These are phyloP conservation scores for Trachelus iudaicus DNA, from an alignment of 2,888 invertebrate genomes.

Conservation along the genomic window DNA sequence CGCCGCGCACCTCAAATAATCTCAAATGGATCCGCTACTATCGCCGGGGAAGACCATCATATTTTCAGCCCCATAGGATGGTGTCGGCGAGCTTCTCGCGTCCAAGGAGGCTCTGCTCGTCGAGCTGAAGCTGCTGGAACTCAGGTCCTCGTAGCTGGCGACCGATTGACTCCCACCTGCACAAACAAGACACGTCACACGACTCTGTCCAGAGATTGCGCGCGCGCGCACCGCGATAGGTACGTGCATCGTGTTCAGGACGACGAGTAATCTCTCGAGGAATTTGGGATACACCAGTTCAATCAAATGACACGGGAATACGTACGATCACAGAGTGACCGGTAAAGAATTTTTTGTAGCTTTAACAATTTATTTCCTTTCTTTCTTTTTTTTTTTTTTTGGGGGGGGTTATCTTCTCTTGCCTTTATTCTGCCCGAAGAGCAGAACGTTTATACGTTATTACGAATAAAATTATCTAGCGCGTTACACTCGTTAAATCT, in stretches of 20 bases:
- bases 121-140: slow-evolving; percentile 87
- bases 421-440: not conserved
- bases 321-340: too few species aligned
- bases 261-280: too few species aligned
- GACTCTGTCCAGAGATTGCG: too few species aligned
- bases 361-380: slow-evolving; percentile 16
- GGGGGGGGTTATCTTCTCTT: slow-evolving; percentile 17
- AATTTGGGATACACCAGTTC: too few species aligned
- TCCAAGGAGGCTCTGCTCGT: slow-evolving; percentile 82
- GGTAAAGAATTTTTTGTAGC: not conserved
- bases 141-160: slow-evolving; percentile 77
- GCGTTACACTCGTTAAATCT: too few species aligned
- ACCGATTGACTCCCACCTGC: slow-evolving; percentile 73
- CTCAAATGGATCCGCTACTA: slow-evolving; percentile 76
- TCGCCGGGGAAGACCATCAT: slow-evolving; percentile 84
- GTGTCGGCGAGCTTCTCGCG: slow-evolving; percentile 78
- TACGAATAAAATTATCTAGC: too few species aligned
- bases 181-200: slow-evolving; percentile 35
- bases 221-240: too few species aligned
- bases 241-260: too few species aligned
- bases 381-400: slow-evolving; percentile 28
- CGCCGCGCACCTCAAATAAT: slow-evolving; percentile 56
- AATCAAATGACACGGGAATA: too few species aligned
- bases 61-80: slow-evolving; percentile 80
- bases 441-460: too few species aligned